Percentiles rank a stretch among this genome's conserved stretches.
These are phyloP conservation scores for Paraescarpia echinospica DNA, from an alignment of 1,140 invertebrate genomes.

Conservation along the genomic window DNA sequence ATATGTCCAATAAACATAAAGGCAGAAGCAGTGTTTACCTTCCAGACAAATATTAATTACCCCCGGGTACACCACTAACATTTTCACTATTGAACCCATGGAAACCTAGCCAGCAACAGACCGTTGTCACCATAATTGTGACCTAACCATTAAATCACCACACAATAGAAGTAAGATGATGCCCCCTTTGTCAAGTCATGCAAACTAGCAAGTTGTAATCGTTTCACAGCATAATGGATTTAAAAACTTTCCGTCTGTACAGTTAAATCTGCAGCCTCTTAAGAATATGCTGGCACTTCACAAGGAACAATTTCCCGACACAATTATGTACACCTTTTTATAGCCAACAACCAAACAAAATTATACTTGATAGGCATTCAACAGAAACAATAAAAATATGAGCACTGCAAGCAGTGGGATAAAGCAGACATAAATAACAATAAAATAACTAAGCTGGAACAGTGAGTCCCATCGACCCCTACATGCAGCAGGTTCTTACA, in stretches of 20 bases:
- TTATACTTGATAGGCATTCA: slow-evolving; percentile 1
- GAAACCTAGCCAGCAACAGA: too few relatives aligned
- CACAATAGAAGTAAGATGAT: too few relatives aligned
- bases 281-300: neutral
- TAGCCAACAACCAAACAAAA: slow-evolving; percentile 5
- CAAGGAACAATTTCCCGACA: neutral
- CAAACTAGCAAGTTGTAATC: neutral
- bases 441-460: neutral
- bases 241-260: slow-evolving; percentile 1
- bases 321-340: slow-evolving; percentile 1
- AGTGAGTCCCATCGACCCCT: neutral
- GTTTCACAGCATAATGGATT: neutral
- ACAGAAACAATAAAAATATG: slow-evolving; percentile 6
- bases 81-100: too few relatives aligned
- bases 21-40: too few relatives aligned
- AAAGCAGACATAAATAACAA: slow-evolving; percentile 6
- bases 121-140: too few relatives aligned
- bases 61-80: too few relatives aligned
- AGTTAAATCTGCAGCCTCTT: neutral
- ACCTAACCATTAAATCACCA: too few relatives aligned
- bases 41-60: too few relatives aligned
- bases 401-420: slow-evolving; percentile 3
- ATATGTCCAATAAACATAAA: neutral
- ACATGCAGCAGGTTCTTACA: neutral
- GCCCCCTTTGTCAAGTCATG: neutral